Evolutionary conservation across 1,140 invertebrate species (phyloP), one percentile per base, ranked within the genome.

Genomic region (Lutraria rhynchaena): DNA sequence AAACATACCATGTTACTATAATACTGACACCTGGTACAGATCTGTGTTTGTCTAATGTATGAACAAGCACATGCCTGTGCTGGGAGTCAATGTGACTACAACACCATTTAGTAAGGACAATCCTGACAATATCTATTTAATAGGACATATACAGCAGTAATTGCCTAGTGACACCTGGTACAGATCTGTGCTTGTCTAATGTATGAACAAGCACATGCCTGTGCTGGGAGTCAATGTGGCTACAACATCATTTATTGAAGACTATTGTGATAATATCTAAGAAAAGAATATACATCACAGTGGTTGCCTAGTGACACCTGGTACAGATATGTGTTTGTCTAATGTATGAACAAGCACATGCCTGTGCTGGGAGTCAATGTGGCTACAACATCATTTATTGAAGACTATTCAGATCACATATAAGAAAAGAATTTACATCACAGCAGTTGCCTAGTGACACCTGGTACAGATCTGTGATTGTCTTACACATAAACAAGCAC

Each of bases 31-130:
- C 57, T 60, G 57, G 57, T 35, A 60, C 29, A 60, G 57, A 33
- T 60, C 31, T 60, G 57, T 60, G 57, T 31, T 60, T 60, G 31
- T 60, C 3, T 60, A 27, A 1, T 35, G 37, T 41, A 5, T 7
- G 5, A 41, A 41, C 37, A 41, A 76, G 74, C 74, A 76, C 74
- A 76, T 76, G 74, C 29, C 57, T 76, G 74, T 76, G 74, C 74
- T 76, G 57, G 74, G 71, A 74, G 15, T 51, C 27, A 60, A 41
- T 41, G 5, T 41, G 5, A 41, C 5, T 15, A 7, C 37, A 41
- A 41, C 37, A 41, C 15, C 37, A 41, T n/a, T n/a, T n/a, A n/a
- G n/a, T n/a, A 15, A 41, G 37, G 37, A 41, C 37, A 41, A n/a
- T 41, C 37, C 5, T 5, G 37, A 41, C 37, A 41, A n/a, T n/a